Base-by-base conservation (phyloP, 2,888 invertebrate species). In the Tolmerus cingulatus region DNA sequence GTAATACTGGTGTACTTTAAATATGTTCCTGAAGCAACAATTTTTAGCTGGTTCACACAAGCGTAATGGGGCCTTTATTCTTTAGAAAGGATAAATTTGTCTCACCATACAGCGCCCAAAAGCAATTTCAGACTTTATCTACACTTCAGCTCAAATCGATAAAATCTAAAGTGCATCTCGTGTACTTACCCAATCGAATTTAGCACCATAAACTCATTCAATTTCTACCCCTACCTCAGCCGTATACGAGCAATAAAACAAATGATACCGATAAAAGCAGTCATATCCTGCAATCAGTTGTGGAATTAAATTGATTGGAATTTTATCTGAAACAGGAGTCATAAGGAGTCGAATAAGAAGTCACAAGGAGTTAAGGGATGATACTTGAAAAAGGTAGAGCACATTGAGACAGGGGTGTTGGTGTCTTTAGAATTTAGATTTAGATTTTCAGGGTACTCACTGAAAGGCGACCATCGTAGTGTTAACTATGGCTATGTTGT, bases 401-500 rank as follows among this genome's bases (percentile, higher is more conserved):
- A 0, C 14, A 16, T 4, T 4, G 14, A 30, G 74, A 23, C 12
- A 8, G 30, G 16, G 4, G 74, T 14, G 4, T 78, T 19, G 51
- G 55, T n/a, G 51, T 66, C 19, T 57, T 82, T 19, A 3, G 30
- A 2, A 30, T 30, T 30, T 30, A 30, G 30, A 30, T 30, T 30
- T 30, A 40, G 23, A 74, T 46, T 37, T 34, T n/a, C 16, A 1
- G 12, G 30, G 82, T 88, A 96, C 97, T 96, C 94, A 98, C 98
- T 98, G 98, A 91, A 98, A 96, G 30, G 97, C 96, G 89, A 97
- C 96, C 97, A 98, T 97, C 89, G 97, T 95, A 86, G 96, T 97
- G 93, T 98, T 98, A 90, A 98, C 97, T 87, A 97, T 94, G 90
- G 98, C 97, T 90, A 98, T 98, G 92, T 98, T 98, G 93, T 98